Evolutionary conservation across 2,113 vertebrate genomes (phyloP).

Genomic region (Nettapus auritus): DNA sequence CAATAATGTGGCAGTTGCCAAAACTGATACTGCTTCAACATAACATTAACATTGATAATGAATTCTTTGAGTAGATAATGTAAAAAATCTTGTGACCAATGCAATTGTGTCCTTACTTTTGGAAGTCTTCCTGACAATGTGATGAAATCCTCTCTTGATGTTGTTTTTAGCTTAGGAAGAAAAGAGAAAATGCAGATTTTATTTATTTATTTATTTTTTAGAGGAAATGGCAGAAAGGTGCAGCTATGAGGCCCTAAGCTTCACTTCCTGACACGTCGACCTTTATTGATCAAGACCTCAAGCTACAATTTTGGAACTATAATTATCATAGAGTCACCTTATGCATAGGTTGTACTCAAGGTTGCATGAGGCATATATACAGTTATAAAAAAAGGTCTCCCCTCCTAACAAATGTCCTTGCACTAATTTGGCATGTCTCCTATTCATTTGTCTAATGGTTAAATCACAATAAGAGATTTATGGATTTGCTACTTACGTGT

Average conservation of each 20-base stretch:
- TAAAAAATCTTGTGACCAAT: neutral
- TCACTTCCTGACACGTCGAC: neutral
- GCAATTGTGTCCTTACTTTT: neutral
- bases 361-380: neutral
- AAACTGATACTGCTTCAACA: neutral
- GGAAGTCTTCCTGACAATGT: neutral
- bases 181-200: neutral
- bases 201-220: neutral
- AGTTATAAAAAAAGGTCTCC: neutral
- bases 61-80: neutral
- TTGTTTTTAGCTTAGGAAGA: neutral
- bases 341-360: neutral
- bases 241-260: neutral
- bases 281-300: neutral
- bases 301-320: neutral
- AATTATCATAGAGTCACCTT: neutral
- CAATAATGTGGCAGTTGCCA: neutral
- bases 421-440: neutral
- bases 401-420: neutral
- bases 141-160: neutral
- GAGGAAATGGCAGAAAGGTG: neutral
- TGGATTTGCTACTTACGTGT: rapidly evolving
- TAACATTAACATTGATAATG: neutral
- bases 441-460: neutral
- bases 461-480: neutral